Conservation (phyloP, 2,113 vertebrate species). For the Phoxinus phoxinus region DNA sequence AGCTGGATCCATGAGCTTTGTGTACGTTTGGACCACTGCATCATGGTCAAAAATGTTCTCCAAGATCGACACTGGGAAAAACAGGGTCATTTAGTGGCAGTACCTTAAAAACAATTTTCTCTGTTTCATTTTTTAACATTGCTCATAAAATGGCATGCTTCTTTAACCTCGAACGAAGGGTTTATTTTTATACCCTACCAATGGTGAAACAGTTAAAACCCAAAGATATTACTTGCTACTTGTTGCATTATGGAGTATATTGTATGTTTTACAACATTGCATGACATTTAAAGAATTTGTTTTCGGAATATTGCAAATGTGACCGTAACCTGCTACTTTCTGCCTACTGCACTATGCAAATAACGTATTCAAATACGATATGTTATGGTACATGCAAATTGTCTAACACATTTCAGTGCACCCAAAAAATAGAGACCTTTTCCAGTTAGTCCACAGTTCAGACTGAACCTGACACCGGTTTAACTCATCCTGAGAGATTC, state of each 20-base stretch:
- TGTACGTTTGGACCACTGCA: conserved; percentile 78
- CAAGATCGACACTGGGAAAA: conserved; percentile 74
- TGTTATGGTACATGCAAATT: conserved; percentile 78
- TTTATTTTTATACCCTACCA: background rate
- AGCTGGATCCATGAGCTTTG: conserved; percentile 84
- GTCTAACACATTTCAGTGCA: conserved; percentile 32
- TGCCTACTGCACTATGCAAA: conserved; percentile 70
- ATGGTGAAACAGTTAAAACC: background rate
- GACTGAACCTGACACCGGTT: background rate
- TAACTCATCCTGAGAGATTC: background rate
- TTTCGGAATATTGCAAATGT: conserved; percentile 38
- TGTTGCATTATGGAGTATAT: background rate
- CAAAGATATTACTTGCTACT: background rate
- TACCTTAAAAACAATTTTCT: background rate
- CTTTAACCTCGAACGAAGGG: background rate
- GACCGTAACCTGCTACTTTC: conserved; percentile 31
- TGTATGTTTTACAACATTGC: background rate
- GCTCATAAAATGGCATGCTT: background rate
- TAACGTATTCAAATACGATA: conserved; percentile 71
- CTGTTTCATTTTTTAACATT: background rate
- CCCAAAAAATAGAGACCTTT: conserved; percentile 48
- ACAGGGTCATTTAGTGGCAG: background rate
- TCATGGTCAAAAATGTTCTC: conserved; percentile 81
- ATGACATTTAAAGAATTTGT: conserved; percentile 1
- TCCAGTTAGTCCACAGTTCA: conserved; percentile 46